Base-by-base conservation (phyloP, 2,888 invertebrate genomes). In the Drosophila prolongata region DNA sequence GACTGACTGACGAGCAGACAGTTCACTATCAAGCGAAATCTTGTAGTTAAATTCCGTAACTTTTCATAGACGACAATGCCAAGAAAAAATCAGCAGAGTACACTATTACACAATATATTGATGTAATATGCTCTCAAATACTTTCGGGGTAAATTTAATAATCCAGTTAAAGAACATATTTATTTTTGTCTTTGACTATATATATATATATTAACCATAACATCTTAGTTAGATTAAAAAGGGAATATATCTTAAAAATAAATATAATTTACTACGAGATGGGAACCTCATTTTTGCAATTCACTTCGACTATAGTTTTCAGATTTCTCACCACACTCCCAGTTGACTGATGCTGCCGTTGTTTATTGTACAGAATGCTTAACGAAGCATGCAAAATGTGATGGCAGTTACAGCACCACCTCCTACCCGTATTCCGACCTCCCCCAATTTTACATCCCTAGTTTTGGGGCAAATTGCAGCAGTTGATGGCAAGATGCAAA, bases 321-420 rank as follows among this genome's bases (percentile, higher is more conserved):
- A 52, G 16, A 27, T 38, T 35, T 55, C 24, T 16, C 46, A n/a
- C 11, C 35, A n/a, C 35, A 35, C 16, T 40, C 43, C 50, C 16
- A 34, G 16, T 60, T 38, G 58, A 37, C 19, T 38, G 50, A 34
- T 42, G 49, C 34, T 56, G 84, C 54, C 67, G 69, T 56, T 86
- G 69, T 77, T 75, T 70, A 65, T 65, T 81, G 87, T 69, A 79
- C 76, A 76, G 78, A 85, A 85, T 89, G 86, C 77, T 87, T 79
- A 88, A 87, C 87, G 89, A 88, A 90, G 78, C 87, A 79, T 90
- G 80, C 80, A 87, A 87, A 87, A 82, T 77, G 83, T 72, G 82
- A 74, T 84, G 87, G 74, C 81, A 68, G 53, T 56, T 37, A 64
- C 61, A 70, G 70, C 73, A 52, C 53, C 56, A 11, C 27, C 24